These are phyloP conservation scores for Trimorus sp. DNA, from an alignment of 2,888 invertebrate genomes.

Conservation along the genomic window DNA sequence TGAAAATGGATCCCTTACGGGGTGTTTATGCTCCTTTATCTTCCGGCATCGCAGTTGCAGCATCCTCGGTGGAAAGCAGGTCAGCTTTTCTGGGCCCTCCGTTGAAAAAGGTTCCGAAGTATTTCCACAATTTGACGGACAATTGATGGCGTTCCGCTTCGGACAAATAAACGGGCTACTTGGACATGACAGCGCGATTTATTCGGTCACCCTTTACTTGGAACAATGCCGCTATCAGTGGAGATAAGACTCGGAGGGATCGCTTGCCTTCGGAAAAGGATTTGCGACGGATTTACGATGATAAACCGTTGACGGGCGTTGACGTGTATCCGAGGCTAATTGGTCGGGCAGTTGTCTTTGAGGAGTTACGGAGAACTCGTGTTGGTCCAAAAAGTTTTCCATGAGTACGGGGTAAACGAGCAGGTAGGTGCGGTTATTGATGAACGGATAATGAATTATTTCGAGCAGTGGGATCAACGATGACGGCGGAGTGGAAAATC, in stretches of 20 bases:
- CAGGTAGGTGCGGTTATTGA: no score
- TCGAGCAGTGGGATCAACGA: no score
- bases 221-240: not conserved
- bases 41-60: not conserved
- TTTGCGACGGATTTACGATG: conserved; percentile 10
- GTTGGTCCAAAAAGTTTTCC: no score
- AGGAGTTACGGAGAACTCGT: conserved; percentile 15
- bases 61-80: not conserved
- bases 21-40: conserved; percentile 27
- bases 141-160: conserved; percentile 23
- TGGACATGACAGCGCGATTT: conserved; percentile 14
- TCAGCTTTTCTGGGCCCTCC: not conserved
- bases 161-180: conserved; percentile 16
- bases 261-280: not conserved
- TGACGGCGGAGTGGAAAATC: no score
- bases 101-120: not conserved
- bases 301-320: conserved; percentile 2
- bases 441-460: no score
- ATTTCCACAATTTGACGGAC: conserved; percentile 7
- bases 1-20: conserved; percentile 43
- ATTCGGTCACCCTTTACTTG: conserved; percentile 7
- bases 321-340: conserved; percentile 27
- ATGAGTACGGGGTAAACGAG: no score
- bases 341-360: conserved; percentile 15
- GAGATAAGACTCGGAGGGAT: conserved; percentile 13